phyloP scores from a whole-genome alignment of 2,888 invertebrate genomes.

The Teinopalpus imperialis region DNA sequence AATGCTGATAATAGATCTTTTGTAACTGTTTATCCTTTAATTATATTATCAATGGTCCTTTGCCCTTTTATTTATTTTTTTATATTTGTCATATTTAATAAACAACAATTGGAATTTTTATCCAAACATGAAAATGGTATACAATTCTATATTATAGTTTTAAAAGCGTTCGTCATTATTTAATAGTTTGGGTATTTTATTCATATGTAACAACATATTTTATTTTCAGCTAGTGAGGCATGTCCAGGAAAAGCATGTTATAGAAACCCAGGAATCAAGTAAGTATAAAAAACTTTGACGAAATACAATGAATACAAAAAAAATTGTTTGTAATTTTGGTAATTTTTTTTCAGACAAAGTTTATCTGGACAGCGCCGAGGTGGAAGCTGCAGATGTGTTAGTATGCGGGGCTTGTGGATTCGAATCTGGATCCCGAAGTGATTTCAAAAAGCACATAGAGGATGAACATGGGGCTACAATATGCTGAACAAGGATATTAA shows the following conservation, averaged over 20 bases:
- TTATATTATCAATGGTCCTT: too few relatives aligned
- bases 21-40: too few relatives aligned
- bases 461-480: conserved; percentile 46
- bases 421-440: conserved; percentile 50
- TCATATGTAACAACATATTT: background rate
- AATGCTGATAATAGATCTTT: too few relatives aligned
- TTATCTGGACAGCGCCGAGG: conserved; percentile 46
- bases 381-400: conserved; percentile 57
- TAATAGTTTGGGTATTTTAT: too few relatives aligned
- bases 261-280: conserved; percentile 26
- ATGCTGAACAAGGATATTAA: conserved; percentile 22
- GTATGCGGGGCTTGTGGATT: conserved; percentile 75
- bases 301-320: too few relatives aligned
- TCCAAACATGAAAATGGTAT: too few relatives aligned
- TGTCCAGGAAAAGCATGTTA: conserved; percentile 46
- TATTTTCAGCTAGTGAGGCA: conserved; percentile 60
- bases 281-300: conserved; percentile 28
- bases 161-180: too few relatives aligned
- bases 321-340: too few relatives aligned
- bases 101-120: too few relatives aligned
- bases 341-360: conserved; percentile 38
- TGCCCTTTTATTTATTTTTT: too few relatives aligned
- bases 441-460: conserved; percentile 55
- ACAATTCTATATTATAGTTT: too few relatives aligned
- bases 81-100: too few relatives aligned